These are phyloP conservation scores for Leptinotarsa defecta DNA, from an alignment of 1,140 invertebrate genomes.

Conservation along the genomic window DNA sequence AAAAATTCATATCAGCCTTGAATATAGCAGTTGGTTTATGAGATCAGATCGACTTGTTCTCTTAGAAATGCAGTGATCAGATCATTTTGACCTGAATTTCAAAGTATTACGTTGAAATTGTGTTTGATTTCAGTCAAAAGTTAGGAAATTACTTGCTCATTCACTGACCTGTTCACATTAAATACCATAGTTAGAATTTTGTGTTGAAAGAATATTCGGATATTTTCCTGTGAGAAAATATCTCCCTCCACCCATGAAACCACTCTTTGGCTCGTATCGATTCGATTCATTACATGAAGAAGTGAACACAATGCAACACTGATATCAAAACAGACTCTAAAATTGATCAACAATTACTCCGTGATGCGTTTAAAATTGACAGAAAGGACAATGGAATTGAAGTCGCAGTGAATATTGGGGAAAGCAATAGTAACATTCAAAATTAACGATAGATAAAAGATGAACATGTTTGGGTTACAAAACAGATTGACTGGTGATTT, in stretches of 20 bases:
- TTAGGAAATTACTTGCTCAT: no score
- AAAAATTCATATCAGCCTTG: no score
- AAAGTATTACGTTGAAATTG: no score
- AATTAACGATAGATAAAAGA: neutral
- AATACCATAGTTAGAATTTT: no score
- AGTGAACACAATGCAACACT: neutral
- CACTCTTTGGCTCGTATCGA: neutral
- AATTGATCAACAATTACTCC: conserved; percentile 1
- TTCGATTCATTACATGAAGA: neutral
- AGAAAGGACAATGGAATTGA: neutral
- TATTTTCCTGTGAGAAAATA: no score
- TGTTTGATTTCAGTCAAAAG: no score
- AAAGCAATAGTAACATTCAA: neutral
- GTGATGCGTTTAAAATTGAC: conserved; percentile 5
- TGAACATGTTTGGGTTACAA: neutral
- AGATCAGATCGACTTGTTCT: no score
- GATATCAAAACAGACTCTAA: neutral
- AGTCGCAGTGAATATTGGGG: neutral
- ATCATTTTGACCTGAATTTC: no score
- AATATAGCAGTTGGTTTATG: no score
- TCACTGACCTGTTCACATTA: no score
- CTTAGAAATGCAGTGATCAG: no score
- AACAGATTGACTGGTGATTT: neutral
- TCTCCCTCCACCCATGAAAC: neutral
- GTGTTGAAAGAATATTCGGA: no score